phyloP scores from a whole-genome alignment of 2,888 invertebrate genomes.

The Diaphora mendica region DNA sequence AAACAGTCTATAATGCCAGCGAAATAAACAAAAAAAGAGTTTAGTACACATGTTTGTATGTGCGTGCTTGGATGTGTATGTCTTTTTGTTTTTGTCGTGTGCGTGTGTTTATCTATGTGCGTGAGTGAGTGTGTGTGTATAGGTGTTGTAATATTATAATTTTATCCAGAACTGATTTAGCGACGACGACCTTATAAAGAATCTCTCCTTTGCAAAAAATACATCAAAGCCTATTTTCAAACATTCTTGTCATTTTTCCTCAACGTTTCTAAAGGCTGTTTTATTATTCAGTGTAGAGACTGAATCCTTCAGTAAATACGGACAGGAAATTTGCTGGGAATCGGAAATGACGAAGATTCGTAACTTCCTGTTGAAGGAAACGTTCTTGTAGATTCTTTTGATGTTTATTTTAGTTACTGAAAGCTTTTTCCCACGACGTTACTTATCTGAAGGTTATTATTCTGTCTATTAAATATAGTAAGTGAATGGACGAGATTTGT shows the following conservation, averaged over 20 bases:
- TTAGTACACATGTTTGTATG: no score
- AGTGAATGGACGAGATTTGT: no score
- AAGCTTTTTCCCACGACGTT: neutral
- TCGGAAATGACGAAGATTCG: constrained; percentile 12
- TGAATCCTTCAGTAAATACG: neutral
- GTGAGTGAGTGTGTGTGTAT: no score
- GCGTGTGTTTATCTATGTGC: no score
- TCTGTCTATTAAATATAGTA: no score
- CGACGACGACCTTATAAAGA: neutral
- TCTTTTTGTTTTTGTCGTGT: no score
- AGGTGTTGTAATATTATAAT: no score
- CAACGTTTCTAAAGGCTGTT: neutral
- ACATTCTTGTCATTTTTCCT: neutral
- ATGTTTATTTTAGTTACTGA: neutral
- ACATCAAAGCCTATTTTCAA: neutral
- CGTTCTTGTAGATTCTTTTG: neutral
- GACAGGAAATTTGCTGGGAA: constrained; percentile 5
- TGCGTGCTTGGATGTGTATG: no score
- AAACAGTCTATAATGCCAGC: no score
- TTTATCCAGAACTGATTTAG: no score
- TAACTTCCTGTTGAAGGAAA: neutral
- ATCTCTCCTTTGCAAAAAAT: neutral
- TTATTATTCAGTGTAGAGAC: constrained; percentile 2
- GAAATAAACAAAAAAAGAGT: no score
- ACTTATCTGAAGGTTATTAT: neutral